These are phyloP conservation scores for Agrenia bidenticulata DNA, from an alignment of 2,888 invertebrate species.

Conservation along the genomic window DNA sequence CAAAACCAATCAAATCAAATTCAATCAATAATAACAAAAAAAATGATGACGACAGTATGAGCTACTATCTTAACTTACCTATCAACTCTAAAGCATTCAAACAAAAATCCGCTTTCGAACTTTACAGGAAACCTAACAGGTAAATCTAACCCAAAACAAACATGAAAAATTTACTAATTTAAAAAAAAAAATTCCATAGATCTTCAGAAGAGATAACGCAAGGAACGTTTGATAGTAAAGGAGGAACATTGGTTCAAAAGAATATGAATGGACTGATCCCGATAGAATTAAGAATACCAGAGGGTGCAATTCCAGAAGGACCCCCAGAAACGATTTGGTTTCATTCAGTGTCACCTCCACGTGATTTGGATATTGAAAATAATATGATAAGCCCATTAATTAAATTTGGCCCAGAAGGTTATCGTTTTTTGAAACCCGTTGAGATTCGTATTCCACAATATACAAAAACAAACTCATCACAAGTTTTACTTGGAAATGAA, in stretches of 20 bases:
- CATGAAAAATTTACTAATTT: neutral
- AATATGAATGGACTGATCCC: conserved; percentile 20
- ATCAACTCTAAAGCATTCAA: conserved; percentile 7
- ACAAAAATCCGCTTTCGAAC: conserved; percentile 19
- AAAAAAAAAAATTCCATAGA: too few species aligned
- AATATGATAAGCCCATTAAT: conserved; percentile 31
- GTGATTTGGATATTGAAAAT: conserved; percentile 21
- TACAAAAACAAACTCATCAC: conserved; percentile 15
- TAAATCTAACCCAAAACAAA: too few species aligned
- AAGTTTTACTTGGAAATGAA: conserved; percentile 29
- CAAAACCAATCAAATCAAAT: conserved; percentile 79
- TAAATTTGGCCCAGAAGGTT: conserved; percentile 34
- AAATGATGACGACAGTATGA: neutral
- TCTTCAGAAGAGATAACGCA: neutral
- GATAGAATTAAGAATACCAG: conserved; percentile 32
- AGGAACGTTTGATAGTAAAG: conserved; percentile 28
- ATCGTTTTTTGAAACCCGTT: conserved; percentile 28
- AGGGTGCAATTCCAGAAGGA: conserved; percentile 27
- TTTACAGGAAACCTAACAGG: neutral
- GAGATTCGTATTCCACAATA: conserved; percentile 37
- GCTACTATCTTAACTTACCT: conserved; percentile 8
- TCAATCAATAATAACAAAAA: too few species aligned
- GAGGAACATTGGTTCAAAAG: conserved; percentile 26
- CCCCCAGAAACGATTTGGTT: conserved; percentile 28
- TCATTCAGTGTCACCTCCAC: conserved; percentile 15